Conservation (phyloP, 2,113 vertebrate species). For the Carettochelys insculpta region DNA sequence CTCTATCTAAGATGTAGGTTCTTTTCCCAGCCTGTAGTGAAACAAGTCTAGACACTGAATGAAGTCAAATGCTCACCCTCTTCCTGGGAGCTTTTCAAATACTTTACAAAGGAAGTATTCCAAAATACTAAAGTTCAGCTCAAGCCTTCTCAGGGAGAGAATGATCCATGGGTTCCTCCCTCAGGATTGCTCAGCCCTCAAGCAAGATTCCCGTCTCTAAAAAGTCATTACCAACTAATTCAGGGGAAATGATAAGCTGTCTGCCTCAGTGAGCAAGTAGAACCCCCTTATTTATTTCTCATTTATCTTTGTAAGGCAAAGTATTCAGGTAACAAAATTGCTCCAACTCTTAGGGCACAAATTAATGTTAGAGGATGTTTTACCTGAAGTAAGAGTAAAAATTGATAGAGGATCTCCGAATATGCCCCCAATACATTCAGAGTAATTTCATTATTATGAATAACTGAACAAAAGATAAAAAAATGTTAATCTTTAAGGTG, state of each 20-base stretch:
- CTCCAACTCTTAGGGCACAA: not conserved
- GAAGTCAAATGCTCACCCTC: not conserved
- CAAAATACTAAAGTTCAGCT: not conserved
- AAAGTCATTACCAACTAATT: not conserved
- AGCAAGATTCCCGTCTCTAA: not conserved
- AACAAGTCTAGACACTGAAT: not conserved
- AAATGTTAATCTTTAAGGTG: too few species aligned
- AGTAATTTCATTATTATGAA: not conserved
- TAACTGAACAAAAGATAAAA: not conserved
- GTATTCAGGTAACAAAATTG: too few species aligned
- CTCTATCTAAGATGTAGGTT: not conserved
- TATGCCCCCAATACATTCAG: too few species aligned
- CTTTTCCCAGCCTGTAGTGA: not conserved
- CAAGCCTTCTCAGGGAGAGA: not conserved
- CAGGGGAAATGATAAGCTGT: accelerated
- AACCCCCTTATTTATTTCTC: not conserved
- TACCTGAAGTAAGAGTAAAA: not conserved
- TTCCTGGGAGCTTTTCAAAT: not conserved
- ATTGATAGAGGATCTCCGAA: too few species aligned
- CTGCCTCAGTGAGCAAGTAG: not conserved
- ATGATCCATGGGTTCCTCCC: not conserved
- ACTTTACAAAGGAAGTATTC: not conserved
- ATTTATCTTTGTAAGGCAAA: too few species aligned
- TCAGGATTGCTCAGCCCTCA: not conserved
- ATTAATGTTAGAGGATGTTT: not conserved